Conservation (phyloP, 2,797 vertebrate species). For the Peromyscus eremicus region DNA sequence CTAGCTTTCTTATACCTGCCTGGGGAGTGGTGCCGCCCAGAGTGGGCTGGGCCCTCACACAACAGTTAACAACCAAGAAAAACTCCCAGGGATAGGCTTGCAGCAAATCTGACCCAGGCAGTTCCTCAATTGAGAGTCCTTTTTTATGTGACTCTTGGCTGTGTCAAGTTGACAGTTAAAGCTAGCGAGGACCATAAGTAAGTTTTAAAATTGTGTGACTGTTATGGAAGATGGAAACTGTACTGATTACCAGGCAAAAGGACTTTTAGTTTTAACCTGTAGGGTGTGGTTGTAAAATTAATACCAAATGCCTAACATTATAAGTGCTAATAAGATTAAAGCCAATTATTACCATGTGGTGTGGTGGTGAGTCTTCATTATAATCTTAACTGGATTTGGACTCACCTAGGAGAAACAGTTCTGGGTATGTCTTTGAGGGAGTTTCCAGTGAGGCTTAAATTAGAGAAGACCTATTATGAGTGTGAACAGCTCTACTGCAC, state of each 20-base stretch:
- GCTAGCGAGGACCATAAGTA: neutral
- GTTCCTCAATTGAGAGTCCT: neutral
- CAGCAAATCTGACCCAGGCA: neutral
- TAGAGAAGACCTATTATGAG: neutral
- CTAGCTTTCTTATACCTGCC: neutral
- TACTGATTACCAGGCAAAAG: neutral
- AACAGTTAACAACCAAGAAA: neutral
- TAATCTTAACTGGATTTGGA: neutral
- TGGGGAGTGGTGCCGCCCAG: neutral
- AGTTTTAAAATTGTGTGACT: neutral
- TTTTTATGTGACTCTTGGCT: neutral
- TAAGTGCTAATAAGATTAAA: constrained; percentile 23
- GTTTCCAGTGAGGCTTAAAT: neutral
- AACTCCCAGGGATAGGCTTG: neutral
- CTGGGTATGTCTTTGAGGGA: neutral
- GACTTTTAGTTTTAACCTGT: neutral
- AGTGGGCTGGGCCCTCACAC: neutral
- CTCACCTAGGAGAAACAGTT: neutral
- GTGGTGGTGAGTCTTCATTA: neutral
- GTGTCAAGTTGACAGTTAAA: neutral
- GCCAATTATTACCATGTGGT: neutral
- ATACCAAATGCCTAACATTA: neutral
- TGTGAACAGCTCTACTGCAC: neutral
- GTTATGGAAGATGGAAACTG: neutral
- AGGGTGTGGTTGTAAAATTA: constrained; percentile 10